phyloP scores from a whole-genome alignment of 2,113 vertebrate species.

The Carassius gibelio region DNA sequence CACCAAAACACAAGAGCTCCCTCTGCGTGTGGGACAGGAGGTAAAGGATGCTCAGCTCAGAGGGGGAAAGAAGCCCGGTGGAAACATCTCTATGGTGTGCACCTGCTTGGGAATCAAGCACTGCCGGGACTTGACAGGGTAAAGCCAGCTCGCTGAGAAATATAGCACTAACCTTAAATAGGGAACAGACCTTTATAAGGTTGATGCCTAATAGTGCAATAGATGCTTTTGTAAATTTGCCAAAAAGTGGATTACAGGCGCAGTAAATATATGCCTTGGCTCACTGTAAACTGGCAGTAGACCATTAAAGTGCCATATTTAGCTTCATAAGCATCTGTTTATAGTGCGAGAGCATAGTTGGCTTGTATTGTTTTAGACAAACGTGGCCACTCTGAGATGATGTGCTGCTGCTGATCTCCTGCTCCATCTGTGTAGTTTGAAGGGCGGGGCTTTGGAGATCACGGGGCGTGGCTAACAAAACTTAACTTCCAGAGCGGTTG shows the following conservation, averaged over 20 bases:
- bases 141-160: not conserved
- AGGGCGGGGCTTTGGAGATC: not conserved
- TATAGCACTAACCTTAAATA: not conserved
- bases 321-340: not conserved
- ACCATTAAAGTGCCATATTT: not conserved
- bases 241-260: not conserved
- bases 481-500: not conserved
- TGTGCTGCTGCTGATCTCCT: not conserved
- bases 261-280: not conserved
- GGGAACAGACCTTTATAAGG: not conserved
- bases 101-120: not conserved
- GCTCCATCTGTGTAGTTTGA: not conserved
- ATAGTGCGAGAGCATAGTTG: not conserved
- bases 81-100: not conserved
- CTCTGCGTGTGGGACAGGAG: not conserved
- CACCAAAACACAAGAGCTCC: not conserved
- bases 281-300: not conserved
- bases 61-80: not conserved
- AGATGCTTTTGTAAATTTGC: not conserved
- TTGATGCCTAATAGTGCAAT: not conserved
- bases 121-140: not conserved
- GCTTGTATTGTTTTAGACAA: not conserved
- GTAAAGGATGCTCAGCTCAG: not conserved
- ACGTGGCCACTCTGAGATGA: not conserved
- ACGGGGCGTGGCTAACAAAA: not conserved